Percentiles rank a stretch among this genome's conserved stretches.
These are phyloP conservation scores for Chironomus tentans DNA, from an alignment of 2,888 invertebrate species.

Conservation along the genomic window DNA sequence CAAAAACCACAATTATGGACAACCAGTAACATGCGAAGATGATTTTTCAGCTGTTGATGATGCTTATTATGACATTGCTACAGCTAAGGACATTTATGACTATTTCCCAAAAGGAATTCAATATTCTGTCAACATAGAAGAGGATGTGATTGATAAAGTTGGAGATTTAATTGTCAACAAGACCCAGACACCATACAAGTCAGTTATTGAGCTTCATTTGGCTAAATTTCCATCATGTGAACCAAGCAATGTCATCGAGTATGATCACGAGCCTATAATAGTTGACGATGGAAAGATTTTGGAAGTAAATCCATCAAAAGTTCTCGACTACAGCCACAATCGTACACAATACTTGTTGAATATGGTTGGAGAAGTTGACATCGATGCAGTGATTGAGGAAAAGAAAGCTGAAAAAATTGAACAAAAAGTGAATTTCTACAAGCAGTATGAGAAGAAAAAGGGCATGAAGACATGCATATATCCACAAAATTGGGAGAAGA, in stretches of 20 bases:
- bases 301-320: background rate
- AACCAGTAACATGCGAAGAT: background rate
- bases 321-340: background rate
- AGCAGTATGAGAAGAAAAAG: background rate
- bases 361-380: background rate
- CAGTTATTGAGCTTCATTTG: background rate
- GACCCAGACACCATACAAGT: background rate
- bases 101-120: background rate
- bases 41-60: background rate
- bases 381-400: background rate
- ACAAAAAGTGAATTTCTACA: background rate
- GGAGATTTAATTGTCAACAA: background rate
- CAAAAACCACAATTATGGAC: background rate
- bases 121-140: background rate
- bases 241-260: background rate
- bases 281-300: background rate
- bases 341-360: background rate
- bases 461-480: background rate
- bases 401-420: background rate
- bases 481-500: background rate
- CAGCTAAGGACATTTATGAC: background rate
- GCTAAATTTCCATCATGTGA: background rate
- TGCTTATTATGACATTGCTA: background rate
- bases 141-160: background rate
- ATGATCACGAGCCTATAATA: background rate